Conservation (phyloP, 2,113 vertebrate genomes). For the Donacobius atricapilla region DNA sequence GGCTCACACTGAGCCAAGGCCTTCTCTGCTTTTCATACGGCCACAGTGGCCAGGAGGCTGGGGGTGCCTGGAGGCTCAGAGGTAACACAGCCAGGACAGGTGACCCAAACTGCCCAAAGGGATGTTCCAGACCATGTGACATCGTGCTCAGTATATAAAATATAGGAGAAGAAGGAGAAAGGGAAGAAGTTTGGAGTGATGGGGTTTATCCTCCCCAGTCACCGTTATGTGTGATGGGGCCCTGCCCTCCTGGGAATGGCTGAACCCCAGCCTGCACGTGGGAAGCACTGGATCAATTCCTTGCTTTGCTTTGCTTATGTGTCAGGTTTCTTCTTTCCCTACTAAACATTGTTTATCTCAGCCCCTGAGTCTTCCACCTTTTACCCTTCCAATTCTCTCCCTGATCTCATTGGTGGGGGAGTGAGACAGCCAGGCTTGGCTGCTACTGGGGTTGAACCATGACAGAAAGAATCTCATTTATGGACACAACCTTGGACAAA, state of each 20-base stretch:
- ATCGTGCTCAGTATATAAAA: neutral
- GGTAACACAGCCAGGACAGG: neutral
- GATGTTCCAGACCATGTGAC: neutral
- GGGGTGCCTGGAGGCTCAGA: neutral
- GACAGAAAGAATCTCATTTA: neutral
- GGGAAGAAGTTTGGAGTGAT: rapidly evolving
- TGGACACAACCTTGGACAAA: neutral
- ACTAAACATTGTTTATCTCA: neutral
- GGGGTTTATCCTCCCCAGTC: neutral
- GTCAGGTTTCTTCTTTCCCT: neutral
- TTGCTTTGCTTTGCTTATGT: neutral
- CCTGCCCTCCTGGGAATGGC: neutral
- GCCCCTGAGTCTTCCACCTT: neutral
- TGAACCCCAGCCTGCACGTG: neutral
- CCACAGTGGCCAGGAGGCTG: neutral
- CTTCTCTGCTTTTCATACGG: rapidly evolving
- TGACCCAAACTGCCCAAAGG: neutral
- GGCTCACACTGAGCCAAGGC: neutral
- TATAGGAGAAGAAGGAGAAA: neutral
- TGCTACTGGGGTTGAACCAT: neutral
- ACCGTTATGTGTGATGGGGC: rapidly evolving
- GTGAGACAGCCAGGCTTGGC: neutral
- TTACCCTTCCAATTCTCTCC: neutral
- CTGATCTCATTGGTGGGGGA: neutral
- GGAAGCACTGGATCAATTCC: neutral